A percentile compares a stretch with the other conserved stretches of the same genome.
phyloP scores from a whole-genome alignment of 1,140 invertebrate genomes.

The Calliopsis andreniformis region DNA sequence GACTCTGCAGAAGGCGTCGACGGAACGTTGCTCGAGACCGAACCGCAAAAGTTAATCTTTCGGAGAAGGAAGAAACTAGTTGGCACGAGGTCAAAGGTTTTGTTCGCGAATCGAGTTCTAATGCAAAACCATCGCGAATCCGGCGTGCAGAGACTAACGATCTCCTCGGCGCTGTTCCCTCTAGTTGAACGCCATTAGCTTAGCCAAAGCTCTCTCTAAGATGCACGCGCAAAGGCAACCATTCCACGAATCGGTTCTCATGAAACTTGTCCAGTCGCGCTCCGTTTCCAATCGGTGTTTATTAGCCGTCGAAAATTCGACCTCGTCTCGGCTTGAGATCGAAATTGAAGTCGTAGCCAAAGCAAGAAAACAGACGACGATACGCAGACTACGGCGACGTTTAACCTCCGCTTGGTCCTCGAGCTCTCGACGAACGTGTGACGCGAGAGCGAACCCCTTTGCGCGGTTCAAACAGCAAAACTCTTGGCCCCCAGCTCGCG shows the following conservation, averaged over 20 bases:
- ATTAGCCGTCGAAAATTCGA: constrained; percentile 2
- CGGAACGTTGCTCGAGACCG: neutral
- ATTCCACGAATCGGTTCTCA: neutral
- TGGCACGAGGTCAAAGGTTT: constrained; percentile 41
- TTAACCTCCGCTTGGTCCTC: constrained; percentile 13
- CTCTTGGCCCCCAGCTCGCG: neutral
- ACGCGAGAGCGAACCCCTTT: neutral
- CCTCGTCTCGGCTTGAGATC: too few relatives aligned
- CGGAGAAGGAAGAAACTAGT: constrained; percentile 23
- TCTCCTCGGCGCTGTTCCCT: neutral
- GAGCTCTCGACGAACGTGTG: neutral
- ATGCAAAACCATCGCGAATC: constrained; percentile 20
- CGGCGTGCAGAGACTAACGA: constrained; percentile 19
- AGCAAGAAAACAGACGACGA: neutral
- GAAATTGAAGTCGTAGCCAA: neutral
- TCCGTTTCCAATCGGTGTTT: too few relatives aligned
- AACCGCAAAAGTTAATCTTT: constrained; percentile 12
- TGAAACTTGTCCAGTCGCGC: neutral
- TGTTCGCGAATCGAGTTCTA: constrained; percentile 4
- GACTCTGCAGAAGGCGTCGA: constrained; percentile 2
- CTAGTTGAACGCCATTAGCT: constrained; percentile 14
- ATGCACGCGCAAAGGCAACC: neutral
- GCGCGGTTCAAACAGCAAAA: neutral
- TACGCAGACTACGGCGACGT: neutral
- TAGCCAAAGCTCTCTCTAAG: neutral